Percentiles rank a stretch among this genome's conserved stretches.
phyloP scores from a whole-genome alignment of 2,797 vertebrate species.

The Danio jaintianensis region DNA sequence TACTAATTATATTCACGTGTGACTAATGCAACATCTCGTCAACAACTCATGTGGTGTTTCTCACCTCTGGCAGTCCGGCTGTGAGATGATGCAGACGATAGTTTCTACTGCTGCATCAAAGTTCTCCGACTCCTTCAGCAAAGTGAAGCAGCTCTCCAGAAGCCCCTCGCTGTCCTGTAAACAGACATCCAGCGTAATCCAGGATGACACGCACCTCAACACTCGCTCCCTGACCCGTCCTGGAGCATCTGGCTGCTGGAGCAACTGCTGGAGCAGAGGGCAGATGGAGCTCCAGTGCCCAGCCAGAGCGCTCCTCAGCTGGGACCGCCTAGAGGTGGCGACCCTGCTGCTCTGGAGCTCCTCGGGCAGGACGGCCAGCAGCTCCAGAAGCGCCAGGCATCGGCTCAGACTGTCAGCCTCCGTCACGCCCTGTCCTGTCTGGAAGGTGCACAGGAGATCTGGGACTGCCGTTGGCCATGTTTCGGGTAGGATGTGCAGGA shows the following conservation, averaged over 20 bases:
- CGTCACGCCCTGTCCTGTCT: conserved; percentile 79
- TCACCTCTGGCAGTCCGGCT: conserved; percentile 96
- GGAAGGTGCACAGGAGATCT: conserved; percentile 94
- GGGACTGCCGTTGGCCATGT: conserved; percentile 91
- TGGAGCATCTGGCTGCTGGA: conserved; percentile 88
- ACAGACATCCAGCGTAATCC: conserved; percentile 91
- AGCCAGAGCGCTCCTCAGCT: conserved; percentile 87
- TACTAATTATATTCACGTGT: no score
- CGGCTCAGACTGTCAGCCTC: conserved; percentile 85
- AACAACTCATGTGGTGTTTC: conserved; percentile 1
- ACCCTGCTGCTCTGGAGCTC: conserved; percentile 94
- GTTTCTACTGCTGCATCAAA: conserved; percentile 96
- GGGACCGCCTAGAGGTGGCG: conserved; percentile 84
- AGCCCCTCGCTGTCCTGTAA: conserved; percentile 89
- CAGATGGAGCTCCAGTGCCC: conserved; percentile 89
- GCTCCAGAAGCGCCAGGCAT: conserved; percentile 90
- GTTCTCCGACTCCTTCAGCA: conserved; percentile 88
- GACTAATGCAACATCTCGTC: no score
- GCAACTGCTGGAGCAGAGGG: conserved; percentile 90
- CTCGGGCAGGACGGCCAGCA: conserved; percentile 93
- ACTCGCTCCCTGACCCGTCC: conserved; percentile 90
- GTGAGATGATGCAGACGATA: conserved; percentile 91
- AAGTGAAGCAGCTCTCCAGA: conserved; percentile 88
- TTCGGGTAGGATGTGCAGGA: conserved; percentile 92
- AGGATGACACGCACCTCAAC: conserved; percentile 93